These are phyloP conservation scores for Hormaphis cornu DNA, from an alignment of 1,140 invertebrate species.

Conservation along the genomic window DNA sequence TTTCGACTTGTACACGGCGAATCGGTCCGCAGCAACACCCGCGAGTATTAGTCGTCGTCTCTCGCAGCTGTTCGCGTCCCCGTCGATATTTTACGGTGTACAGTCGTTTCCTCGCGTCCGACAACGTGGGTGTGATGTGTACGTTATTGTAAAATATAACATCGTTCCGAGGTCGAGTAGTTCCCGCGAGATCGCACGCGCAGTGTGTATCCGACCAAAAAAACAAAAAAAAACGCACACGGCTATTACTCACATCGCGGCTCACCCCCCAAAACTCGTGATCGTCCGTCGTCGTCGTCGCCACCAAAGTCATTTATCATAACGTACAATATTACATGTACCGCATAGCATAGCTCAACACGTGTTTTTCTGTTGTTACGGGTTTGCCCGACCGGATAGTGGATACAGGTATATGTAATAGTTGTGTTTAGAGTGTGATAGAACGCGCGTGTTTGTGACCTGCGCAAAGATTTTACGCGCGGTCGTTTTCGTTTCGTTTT, in stretches of 20 bases:
- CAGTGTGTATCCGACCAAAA: too few species aligned
- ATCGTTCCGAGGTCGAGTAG: too few species aligned
- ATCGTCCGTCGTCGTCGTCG: conserved; percentile 19
- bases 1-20: too few species aligned
- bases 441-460: conserved; percentile 12
- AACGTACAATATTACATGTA: neutral
- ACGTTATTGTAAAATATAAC: too few species aligned
- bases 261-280: neutral
- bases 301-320: conserved; percentile 12
- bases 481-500: neutral
- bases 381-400: conserved; percentile 1
- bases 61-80: too few species aligned
- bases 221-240: neutral
- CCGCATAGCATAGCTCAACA: neutral
- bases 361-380: conserved; percentile 14
- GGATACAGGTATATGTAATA: neutral
- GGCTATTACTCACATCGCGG: neutral
- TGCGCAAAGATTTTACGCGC: conserved; percentile 21
- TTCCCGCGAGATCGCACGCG: too few species aligned
- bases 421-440: too few species aligned
- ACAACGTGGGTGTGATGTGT: too few species aligned
- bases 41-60: too few species aligned
- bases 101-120: too few species aligned
- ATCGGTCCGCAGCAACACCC: too few species aligned
- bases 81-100: too few species aligned